Conservation (phyloP, 1,140 invertebrate genomes). For the Propsilocerus akamusi region DNA sequence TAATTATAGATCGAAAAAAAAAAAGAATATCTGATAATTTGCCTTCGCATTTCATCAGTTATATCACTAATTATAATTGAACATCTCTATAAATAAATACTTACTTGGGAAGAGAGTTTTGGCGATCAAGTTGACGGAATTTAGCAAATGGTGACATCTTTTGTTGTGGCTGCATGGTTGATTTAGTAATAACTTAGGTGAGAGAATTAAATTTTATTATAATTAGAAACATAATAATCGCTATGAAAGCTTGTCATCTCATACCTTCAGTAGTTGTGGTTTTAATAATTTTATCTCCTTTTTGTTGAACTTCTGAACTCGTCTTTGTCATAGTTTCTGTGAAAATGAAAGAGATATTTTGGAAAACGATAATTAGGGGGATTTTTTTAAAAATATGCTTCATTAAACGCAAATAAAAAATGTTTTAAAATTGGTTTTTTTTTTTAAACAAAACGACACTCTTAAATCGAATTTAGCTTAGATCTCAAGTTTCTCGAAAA, state of each 20-base stretch:
- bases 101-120: conserved; percentile 65
- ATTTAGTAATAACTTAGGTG: conserved; percentile 40
- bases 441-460: too few species aligned
- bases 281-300: conserved; percentile 4
- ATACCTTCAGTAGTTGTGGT: conserved; percentile 15
- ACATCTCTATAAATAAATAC: too few species aligned
- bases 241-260: conserved; percentile 8
- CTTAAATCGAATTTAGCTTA: too few species aligned
- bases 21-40: conserved; percentile 1
- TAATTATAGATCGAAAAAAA: conserved; percentile 5
- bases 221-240: conserved; percentile 5
- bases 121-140: conserved; percentile 75
- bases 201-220: conserved; percentile 13
- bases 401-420: too few species aligned
- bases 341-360: conserved; percentile 3
- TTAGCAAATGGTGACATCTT: conserved; percentile 71
- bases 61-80: too few species aligned
- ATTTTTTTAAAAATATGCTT: too few species aligned
- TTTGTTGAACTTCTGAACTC: neutral
- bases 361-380: too few species aligned
- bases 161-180: conserved; percentile 36
- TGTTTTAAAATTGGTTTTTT: too few species aligned
- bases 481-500: too few species aligned
- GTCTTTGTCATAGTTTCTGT: conserved; percentile 2
- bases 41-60: conserved; percentile 4